These are phyloP conservation scores for Ommatoiulus sabulosus DNA, from an alignment of 2,888 invertebrate genomes.

Conservation along the genomic window DNA sequence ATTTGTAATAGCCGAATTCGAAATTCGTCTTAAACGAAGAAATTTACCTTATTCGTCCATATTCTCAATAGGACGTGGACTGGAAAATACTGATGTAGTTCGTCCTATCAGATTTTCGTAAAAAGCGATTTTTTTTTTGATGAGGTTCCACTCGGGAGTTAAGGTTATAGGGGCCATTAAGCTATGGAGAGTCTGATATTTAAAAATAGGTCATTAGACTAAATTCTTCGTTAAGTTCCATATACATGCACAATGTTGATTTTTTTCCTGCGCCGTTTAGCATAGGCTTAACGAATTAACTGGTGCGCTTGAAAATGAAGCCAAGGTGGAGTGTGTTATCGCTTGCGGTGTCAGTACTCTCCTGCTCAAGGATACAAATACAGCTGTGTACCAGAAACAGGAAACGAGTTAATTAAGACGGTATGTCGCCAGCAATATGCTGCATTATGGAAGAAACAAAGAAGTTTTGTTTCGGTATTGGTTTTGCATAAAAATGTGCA, in stretches of 20 bases:
- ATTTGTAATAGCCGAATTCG: too few relatives aligned
- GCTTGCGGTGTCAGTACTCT: constrained; percentile 3
- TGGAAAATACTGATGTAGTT: too few relatives aligned
- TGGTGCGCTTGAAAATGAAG: background rate
- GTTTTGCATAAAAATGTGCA: background rate
- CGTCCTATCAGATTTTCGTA: too few relatives aligned
- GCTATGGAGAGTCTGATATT: background rate
- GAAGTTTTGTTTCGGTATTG: background rate
- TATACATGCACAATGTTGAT: background rate
- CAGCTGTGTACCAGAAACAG: constrained; percentile 24
- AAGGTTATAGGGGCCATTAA: background rate
- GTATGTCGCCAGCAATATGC: background rate
- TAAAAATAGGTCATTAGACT: background rate
- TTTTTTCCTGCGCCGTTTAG: background rate
- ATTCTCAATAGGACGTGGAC: too few relatives aligned
- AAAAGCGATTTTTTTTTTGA: too few relatives aligned
- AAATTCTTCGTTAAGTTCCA: background rate
- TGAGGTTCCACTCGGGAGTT: background rate
- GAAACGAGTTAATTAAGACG: background rate
- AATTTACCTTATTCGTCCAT: too few relatives aligned
- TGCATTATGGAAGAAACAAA: background rate
- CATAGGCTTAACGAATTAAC: background rate
- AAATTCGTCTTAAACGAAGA: too few relatives aligned
- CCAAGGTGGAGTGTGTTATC: background rate
- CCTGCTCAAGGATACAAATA: constrained; percentile 25